phyloP scores from a whole-genome alignment of 1,140 invertebrate species.

The Idris sp. region DNA sequence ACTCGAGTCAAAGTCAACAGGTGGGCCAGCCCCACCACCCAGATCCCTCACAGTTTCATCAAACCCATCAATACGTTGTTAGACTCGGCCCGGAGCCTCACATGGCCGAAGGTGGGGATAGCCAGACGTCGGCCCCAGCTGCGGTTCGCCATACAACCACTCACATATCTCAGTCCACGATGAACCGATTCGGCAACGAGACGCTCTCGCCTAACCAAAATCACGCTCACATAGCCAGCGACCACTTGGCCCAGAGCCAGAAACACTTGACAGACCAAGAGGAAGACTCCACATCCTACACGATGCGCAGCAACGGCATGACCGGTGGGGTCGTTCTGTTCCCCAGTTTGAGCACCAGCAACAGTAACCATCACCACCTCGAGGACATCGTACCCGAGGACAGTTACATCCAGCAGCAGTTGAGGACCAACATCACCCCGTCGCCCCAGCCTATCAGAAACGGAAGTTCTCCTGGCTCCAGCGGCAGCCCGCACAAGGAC shows the following conservation, averaged over 20 bases:
- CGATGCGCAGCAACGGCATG: slow-evolving; percentile 51
- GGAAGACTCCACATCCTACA: slow-evolving; percentile 29
- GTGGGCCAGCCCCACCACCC: slow-evolving; percentile 60
- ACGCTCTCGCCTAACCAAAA: slow-evolving; percentile 68
- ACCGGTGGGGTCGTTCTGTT: slow-evolving; percentile 65
- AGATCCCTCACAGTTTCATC: slow-evolving; percentile 18
- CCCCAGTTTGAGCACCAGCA: slow-evolving; percentile 45
- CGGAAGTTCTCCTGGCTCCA: slow-evolving; percentile 73
- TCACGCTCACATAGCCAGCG: slow-evolving; percentile 63
- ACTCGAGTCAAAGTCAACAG: slow-evolving; percentile 63
- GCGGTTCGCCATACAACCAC: slow-evolving; percentile 69
- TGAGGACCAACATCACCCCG: slow-evolving; percentile 57
- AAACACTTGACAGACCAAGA: slow-evolving; percentile 30
- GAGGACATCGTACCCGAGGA: slow-evolving; percentile 69
- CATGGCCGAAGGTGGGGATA: slow-evolving; percentile 73
- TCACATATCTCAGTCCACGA: slow-evolving; percentile 76
- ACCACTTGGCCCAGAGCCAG: slow-evolving; percentile 52
- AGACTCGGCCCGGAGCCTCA: slow-evolving; percentile 67
- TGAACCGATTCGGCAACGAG: slow-evolving; percentile 73
- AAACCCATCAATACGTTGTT: slow-evolving; percentile 55
- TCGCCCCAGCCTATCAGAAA: slow-evolving; percentile 65
- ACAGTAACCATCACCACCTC: slow-evolving; percentile 57
- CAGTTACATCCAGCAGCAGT: slow-evolving; percentile 70
- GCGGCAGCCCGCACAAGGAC: slow-evolving; percentile 72
- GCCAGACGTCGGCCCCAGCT: slow-evolving; percentile 59